A percentile compares a stretch with the other conserved stretches of the same genome.
Evolutionary conservation across 2,113 vertebrate species (phyloP).

Genomic region (Siniperca knerii): DNA sequence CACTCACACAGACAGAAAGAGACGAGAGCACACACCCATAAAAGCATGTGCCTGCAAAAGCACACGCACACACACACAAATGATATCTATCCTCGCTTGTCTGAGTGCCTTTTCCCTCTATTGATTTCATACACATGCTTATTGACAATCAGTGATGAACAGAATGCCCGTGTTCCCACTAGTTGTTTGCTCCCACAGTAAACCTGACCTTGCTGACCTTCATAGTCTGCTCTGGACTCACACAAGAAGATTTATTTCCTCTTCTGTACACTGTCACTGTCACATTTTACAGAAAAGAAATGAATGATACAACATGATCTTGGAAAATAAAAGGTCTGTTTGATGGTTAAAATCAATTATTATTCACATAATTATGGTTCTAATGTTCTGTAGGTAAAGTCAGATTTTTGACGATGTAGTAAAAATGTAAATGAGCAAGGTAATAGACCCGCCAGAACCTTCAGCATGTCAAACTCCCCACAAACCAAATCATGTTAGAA

Average conservation of each 20-base stretch:
- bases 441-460: slow-evolving; percentile 16
- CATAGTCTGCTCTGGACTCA: not conserved
- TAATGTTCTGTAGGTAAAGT: not conserved
- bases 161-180: not conserved
- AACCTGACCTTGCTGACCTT: slow-evolving; percentile 15
- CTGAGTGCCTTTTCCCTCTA: slow-evolving; percentile 5
- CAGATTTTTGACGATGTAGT: slow-evolving; percentile 16
- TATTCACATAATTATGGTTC: not conserved
- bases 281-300: not conserved
- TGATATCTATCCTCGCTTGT: not conserved
- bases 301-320: not conserved
- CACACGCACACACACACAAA: slow-evolving; percentile 5
- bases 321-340: not conserved
- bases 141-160: slow-evolving; percentile 26
- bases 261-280: accelerated
- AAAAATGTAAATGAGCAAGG: slow-evolving; percentile 46
- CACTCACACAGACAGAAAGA: not conserved
- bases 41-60: slow-evolving; percentile 4
- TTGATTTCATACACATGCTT: slow-evolving; percentile 30
- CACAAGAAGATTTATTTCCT: not conserved
- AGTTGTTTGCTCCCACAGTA: slow-evolving; percentile 6
- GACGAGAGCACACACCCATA: not conserved
- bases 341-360: not conserved
- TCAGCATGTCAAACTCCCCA: not conserved
- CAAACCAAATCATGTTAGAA: not conserved